A percentile compares a stretch with the other conserved stretches of the same genome.
These are phyloP conservation scores for Heterotilapia buettikoferi DNA, from an alignment of 2,113 vertebrate genomes.

Conservation along the genomic window DNA sequence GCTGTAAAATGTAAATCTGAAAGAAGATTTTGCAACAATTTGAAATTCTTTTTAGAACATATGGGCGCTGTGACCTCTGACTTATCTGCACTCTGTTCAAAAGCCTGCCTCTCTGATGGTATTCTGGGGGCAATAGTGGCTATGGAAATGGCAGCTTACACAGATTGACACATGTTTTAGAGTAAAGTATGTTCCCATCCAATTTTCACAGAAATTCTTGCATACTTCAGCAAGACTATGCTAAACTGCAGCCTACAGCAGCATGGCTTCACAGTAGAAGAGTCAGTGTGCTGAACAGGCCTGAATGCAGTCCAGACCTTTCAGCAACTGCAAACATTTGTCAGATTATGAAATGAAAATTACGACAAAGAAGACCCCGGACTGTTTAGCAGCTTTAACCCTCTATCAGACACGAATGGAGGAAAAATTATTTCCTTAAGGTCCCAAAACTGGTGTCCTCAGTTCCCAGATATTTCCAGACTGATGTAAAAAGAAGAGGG, in stretches of 20 bases:
- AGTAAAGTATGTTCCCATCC: not conserved
- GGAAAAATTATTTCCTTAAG: accelerated
- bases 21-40: not conserved
- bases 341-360: not conserved
- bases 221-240: not conserved
- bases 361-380: accelerated
- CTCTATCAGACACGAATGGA: not conserved
- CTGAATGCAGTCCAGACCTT: not conserved
- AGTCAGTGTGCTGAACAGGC: not conserved
- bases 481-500: accelerated
- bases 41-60: not conserved
- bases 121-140: not conserved
- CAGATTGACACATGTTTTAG: not conserved
- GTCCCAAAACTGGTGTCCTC: accelerated
- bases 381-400: accelerated
- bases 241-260: not conserved
- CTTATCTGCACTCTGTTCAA: not conserved
- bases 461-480: not conserved
- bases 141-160: accelerated
- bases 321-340: not conserved
- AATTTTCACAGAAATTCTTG: not conserved
- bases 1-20: not conserved
- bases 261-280: accelerated
- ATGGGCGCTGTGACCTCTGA: not conserved
- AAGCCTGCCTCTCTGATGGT: not conserved